Evolutionary conservation across 2,888 invertebrate species (phyloP), one percentile per base, ranked within the genome.

Genomic region (Acanthosepion lycidas): DNA sequence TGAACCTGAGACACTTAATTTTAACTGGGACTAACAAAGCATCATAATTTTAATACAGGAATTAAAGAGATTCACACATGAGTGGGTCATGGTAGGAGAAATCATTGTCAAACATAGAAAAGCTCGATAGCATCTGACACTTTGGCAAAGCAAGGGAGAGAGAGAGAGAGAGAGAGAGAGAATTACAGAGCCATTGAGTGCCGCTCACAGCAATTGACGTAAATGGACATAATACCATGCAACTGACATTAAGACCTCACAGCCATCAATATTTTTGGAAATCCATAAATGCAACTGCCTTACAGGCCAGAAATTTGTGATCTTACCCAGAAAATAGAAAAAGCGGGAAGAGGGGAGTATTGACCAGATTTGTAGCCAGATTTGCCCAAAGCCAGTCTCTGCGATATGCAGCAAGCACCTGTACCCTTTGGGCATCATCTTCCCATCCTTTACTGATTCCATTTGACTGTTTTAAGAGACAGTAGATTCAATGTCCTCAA

Each of bases 181-280:
- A 78, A n/a, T n/a, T 0, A 78, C n/a, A 78, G n/a, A 78, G n/a
- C 78, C 28, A 78, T n/a, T 6, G 78, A 78, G 78, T 78, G 78
- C 78, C n/a, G 78, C 78, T 78, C 78, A 78, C 78, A 78, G 78
- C 78, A n/a, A 78, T 78, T 78, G 78, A 78, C 78, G n/a, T 78
- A 78, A 78, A n/a, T 78, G 78, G 78, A n/a, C 78, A 78, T 28
- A 78, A 78, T 78, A 78, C 78, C n/a, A n/a, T 78, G 78, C 78
- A 78, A 78, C 78, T 78, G 78, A 78, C 78, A 78, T 78, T 78
- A 78, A 78, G 78, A 78, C 78, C 78, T 78, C 78, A 78, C 78
- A 78, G 78, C 33, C 78, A 78, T 78, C 78, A 78, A 78, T 78
- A 78, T 78, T 78, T 78, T 78, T 78, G 78, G 78, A 78, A 78